Base-by-base conservation (phyloP, 2,113 vertebrate genomes). In the Strix aluco region DNA sequence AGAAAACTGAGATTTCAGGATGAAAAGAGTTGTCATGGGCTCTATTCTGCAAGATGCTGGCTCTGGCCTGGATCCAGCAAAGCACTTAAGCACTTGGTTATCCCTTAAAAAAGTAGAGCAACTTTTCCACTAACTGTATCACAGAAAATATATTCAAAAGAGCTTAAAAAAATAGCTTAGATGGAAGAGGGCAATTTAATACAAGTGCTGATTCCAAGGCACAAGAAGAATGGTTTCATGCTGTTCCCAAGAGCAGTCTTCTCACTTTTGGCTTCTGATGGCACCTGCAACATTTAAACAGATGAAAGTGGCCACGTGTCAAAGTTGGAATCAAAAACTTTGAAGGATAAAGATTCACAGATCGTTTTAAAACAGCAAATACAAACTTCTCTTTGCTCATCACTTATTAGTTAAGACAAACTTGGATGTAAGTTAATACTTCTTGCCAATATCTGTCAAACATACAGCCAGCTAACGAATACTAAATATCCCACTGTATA, bases 61-160 rank as follows among this genome's bases (percentile, higher is more conserved):
- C 86, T 92, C 95, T 95, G 92, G 95, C 91, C 73, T 40, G 54
- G 47, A 91, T 81, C 95, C 95, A 97, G 78, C 26, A 95, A 73
- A 86, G 86, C 89, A 85, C 84, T 95, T 90, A 79, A 82, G 66
- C 73, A 81, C 88, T 77, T 11, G 8, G 46, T 69, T 91, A 92
- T 54, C 73, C 86, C 78, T 86, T 82, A 2, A 66, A 91, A 84
- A 62, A 55, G 40, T 12, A 73, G 15, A 94, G 42, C 49, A 74
- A 92, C 73, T 84, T 92, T 84, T 71, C 69, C 23, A 22, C 88
- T 49, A 13, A 70, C 14, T 26, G 8, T 23, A 57, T 55, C 13
- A 46, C 25, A 79, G 70, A 42, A 88, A 90, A 91, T 6, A 9
- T 2, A 77, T 46, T 75, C 30, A 51, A 58, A 82, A 59, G 23